A percentile compares a stretch with the other conserved stretches of the same genome.
Conservation (phyloP, 2,888 invertebrate species). For the Isoperla grammatica region DNA sequence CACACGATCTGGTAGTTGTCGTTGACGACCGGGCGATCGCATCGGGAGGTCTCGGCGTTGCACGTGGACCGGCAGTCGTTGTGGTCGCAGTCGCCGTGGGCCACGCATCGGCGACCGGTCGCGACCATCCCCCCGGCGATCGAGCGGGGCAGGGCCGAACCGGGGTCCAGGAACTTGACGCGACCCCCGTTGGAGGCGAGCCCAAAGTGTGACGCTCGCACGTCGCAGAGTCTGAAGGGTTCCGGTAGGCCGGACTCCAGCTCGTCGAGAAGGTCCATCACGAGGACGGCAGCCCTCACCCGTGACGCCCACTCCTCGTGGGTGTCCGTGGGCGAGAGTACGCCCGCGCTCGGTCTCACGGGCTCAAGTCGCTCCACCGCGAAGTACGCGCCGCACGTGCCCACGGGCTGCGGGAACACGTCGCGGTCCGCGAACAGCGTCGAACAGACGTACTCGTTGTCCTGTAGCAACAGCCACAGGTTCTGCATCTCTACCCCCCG, state of each 20-base stretch:
- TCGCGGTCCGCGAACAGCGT: constrained; percentile 54
- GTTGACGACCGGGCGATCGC: constrained; percentile 52
- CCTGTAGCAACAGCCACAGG: constrained; percentile 57
- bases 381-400: constrained; percentile 62
- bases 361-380: constrained; percentile 58
- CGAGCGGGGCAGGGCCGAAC: constrained; percentile 55
- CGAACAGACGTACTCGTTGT: constrained; percentile 60
- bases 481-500: constrained; percentile 50
- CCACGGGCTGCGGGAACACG: constrained; percentile 59
- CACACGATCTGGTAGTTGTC: constrained; percentile 61
- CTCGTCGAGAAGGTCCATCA: constrained; percentile 55
- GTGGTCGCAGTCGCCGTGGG: constrained; percentile 60
- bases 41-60: constrained; percentile 47
- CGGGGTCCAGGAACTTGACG: constrained; percentile 59
- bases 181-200: constrained; percentile 47
- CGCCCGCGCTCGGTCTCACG: constrained; percentile 37
- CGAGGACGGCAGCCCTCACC: constrained; percentile 52
- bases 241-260: constrained; percentile 55
- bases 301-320: constrained; percentile 53
- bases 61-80: constrained; percentile 62
- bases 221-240: constrained; percentile 61
- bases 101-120: constrained; percentile 47
- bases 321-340: constrained; percentile 48
- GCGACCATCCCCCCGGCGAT: constrained; percentile 48
- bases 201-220: constrained; percentile 63